These are phyloP conservation scores for Pomacea maculata DNA, from an alignment of 1,140 invertebrate genomes.

Conservation along the genomic window DNA sequence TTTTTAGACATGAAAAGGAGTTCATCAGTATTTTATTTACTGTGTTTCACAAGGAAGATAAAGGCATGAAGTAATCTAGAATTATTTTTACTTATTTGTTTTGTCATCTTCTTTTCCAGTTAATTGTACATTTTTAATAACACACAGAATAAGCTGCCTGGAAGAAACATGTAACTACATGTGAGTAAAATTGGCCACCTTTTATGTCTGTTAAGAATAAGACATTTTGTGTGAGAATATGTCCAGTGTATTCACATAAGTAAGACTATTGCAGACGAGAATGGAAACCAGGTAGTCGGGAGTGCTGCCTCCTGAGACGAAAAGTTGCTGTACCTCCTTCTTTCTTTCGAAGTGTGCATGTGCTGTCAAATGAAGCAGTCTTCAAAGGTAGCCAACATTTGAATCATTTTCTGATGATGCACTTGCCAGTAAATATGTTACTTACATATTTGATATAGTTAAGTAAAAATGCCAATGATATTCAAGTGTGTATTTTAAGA, in stretches of 20 bases:
- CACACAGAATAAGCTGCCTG: no score
- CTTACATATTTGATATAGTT: not conserved
- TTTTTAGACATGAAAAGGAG: no score
- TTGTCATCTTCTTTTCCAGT: no score
- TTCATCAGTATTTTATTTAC: no score
- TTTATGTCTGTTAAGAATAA: not conserved
- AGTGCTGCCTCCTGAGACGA: conserved; percentile 67
- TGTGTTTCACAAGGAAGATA: no score
- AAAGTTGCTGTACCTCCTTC: conserved; percentile 67
- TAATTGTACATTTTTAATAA: no score
- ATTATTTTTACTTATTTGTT: no score
- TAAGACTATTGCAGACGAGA: conserved; percentile 50
- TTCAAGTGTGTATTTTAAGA: not conserved
- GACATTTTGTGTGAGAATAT: not conserved
- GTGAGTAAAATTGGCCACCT: not conserved
- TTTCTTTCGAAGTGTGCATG: conserved; percentile 68
- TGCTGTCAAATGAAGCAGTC: conserved; percentile 71
- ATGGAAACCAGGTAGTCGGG: conserved; percentile 71
- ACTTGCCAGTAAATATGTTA: not conserved
- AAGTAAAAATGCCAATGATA: not conserved
- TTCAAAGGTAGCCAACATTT: conserved; percentile 66
- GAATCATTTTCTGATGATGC: not conserved
- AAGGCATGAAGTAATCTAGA: no score
- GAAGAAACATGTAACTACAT: no score
- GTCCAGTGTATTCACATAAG: no score